Base-by-base conservation (phyloP, 92 coral and sea anemone genomes). In the Siderastrea siderea region DNA sequence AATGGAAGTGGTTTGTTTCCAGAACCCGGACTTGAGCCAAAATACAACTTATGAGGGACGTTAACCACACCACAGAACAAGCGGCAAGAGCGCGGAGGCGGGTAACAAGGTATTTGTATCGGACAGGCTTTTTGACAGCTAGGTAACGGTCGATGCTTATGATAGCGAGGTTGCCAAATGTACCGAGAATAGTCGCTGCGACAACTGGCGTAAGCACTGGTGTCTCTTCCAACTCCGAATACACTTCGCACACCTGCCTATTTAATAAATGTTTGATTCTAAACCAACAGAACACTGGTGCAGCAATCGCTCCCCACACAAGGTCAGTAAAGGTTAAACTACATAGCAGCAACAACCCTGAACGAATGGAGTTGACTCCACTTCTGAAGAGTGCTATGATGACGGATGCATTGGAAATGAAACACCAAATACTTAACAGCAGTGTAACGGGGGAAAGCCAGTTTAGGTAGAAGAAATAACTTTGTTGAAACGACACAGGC, bases 291-390 rank as follows among this genome's bases (percentile, higher is more conserved):
- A 46, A 68, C 3, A 6, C 73, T 50, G 44, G 5, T 44, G 50
- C 50, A 10, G 51, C 78, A 50, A 13, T 73, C 15, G 59, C 78
- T 3, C 78, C 78, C 78, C 58, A 73, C 8, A 73, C 45, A 73
- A 73, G 61, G 59, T 73, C 78, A 50, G 78, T 50, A 0, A 73
- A 15, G 38, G 59, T 49, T n/a, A 73, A 43, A 13, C 78, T 73
- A 15, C 78, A 73, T 53, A 73, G n/a, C 43, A 73, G 49, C 44
- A 73, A 73, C 58, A 73, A 45, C 60, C 78, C 78, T 49, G 78
- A 44, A 11, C 78, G 44, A 50, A 48, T 53, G 58, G 45, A 73
- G 4, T 15, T 48, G 61, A 49, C 1, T 49, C 60, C 60, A 49
- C 10, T 49, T 19, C 38, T 49, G 8, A 49, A 49, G 7, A 73